These are phyloP conservation scores for Cacoxenus indagator DNA, from an alignment of 2,888 invertebrate genomes.

Conservation along the genomic window DNA sequence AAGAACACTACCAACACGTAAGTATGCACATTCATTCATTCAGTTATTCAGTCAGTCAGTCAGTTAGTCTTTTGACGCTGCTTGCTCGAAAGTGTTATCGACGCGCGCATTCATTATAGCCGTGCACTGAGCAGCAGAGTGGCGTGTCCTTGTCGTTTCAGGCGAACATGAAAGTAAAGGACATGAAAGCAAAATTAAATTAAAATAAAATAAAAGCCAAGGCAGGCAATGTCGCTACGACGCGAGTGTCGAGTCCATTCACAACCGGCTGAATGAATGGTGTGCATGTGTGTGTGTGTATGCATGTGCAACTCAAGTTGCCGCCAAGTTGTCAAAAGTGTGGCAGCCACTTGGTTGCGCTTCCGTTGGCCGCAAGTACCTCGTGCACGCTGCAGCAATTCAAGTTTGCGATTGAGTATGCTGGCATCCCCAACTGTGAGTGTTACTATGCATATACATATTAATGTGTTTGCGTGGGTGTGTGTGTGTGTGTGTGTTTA, in stretches of 20 bases:
- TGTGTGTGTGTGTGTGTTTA: constrained; percentile 26
- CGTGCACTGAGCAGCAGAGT: not conserved
- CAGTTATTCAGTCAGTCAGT: not conserved
- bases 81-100: not conserved
- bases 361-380: constrained; percentile 20
- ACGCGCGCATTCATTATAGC: not conserved
- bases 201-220: not conserved
- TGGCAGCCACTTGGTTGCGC: constrained; percentile 5
- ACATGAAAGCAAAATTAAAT: constrained; percentile 2
- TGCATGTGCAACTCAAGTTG: not conserved
- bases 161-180: not conserved
- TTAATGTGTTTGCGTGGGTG: constrained; percentile 4
- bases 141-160: not conserved
- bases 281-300: not conserved
- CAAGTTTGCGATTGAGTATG: not conserved
- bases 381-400: constrained; percentile 12
- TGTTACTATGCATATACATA: no score
- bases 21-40: no score
- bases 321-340: not conserved
- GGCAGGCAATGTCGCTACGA: not conserved
- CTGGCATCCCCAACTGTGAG: no score
- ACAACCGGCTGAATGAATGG: not conserved
- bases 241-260: not conserved
- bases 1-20: not conserved
- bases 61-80: not conserved